These are phyloP conservation scores for Ormia ochracea DNA, from an alignment of 2,888 invertebrate species.

Conservation along the genomic window DNA sequence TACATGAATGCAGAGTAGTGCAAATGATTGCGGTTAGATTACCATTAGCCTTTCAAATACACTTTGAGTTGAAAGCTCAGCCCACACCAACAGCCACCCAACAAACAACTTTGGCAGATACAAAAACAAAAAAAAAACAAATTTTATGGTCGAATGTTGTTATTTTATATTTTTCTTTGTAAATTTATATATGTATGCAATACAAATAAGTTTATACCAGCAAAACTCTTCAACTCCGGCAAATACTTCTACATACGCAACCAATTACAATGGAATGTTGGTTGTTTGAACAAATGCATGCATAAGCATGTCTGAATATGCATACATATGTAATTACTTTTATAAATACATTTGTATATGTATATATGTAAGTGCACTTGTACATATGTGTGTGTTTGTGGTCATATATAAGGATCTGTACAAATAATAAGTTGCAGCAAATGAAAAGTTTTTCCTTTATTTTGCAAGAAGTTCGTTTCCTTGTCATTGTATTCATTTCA, in stretches of 20 bases:
- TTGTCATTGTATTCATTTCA: neutral
- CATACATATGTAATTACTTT: too few relatives aligned
- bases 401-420: too few relatives aligned
- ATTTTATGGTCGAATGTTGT: slow-evolving; percentile 35
- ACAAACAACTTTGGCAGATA: slow-evolving; percentile 23
- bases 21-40: slow-evolving; percentile 59
- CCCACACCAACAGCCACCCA: neutral
- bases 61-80: slow-evolving; percentile 6
- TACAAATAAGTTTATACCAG: neutral
- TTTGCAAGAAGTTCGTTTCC: neutral
- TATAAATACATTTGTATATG: too few relatives aligned
- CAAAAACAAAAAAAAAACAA: slow-evolving; percentile 45
- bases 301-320: too few relatives aligned
- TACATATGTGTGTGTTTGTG: neutral
- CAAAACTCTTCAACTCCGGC: neutral
- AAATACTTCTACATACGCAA: neutral
- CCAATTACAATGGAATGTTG: neutral
- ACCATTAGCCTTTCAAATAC: slow-evolving; percentile 45
- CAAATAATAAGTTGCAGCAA: slow-evolving; percentile 37
- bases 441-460: slow-evolving; percentile 26
- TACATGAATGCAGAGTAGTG: slow-evolving; percentile 3
- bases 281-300: too few relatives aligned
- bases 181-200: neutral
- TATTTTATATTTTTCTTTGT: neutral
- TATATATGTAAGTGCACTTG: too few relatives aligned